Conservation (phyloP, 1,140 invertebrate species). For the Drosophila busckii region DNA sequence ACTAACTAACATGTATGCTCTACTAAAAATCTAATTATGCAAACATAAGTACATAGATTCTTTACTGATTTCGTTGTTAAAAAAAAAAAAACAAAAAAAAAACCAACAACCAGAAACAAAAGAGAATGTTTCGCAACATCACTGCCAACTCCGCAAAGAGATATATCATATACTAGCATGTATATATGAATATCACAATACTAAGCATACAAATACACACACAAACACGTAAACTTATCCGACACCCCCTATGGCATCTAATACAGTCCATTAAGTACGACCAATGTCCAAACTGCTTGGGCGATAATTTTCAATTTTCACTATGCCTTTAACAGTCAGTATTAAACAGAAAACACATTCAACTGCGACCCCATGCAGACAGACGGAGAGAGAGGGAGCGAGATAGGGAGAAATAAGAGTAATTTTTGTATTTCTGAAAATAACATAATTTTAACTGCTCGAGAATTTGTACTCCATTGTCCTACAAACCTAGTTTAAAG, state of each 20-base stretch:
- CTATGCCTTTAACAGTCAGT: conserved; percentile 26
- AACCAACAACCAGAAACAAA: conserved; percentile 12
- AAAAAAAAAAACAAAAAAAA: conserved; percentile 15
- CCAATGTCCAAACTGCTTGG: conserved; percentile 13
- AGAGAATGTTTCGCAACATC: conserved; percentile 67
- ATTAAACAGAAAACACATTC: conserved; percentile 9
- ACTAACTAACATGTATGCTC: conserved; percentile 11
- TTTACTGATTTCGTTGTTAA: conserved; percentile 16
- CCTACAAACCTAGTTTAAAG: too few species aligned
- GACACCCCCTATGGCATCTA: too few species aligned
- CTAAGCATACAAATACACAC: not conserved
- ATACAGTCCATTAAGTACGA: too few species aligned
- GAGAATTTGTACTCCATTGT: too few species aligned
- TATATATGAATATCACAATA: conserved; percentile 1
- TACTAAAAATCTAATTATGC: conserved; percentile 36
- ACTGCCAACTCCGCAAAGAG: conserved; percentile 65
- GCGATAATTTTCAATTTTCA: conserved; percentile 22
- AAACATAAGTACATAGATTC: conserved; percentile 7
- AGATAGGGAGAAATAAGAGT: too few species aligned
- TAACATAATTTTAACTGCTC: too few species aligned
- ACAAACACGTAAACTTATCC: conserved; percentile 4
- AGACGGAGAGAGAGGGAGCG: too few species aligned
- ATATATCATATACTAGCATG: conserved; percentile 40
- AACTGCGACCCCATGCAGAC: conserved; percentile 14
- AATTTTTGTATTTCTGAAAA: too few species aligned